Evolutionary conservation across 2,888 invertebrate genomes (phyloP).

Genomic region (Eupeodes latifasciatus): DNA sequence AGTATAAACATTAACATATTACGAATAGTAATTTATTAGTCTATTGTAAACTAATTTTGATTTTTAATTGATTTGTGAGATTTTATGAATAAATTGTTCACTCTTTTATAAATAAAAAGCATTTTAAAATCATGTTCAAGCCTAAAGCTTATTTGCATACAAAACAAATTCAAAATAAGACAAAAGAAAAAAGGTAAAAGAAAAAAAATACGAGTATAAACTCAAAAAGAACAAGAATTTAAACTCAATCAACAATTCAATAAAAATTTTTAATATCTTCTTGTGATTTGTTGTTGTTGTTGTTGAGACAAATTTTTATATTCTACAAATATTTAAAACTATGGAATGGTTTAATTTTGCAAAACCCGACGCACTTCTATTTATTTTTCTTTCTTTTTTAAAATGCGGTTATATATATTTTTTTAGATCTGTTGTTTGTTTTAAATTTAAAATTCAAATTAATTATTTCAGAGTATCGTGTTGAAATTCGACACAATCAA

Average conservation of each 20-base stretch:
- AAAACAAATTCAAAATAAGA: slow-evolving; percentile 1
- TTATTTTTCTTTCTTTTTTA: no score
- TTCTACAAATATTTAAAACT: background rate
- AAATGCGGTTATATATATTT: slow-evolving; percentile 18
- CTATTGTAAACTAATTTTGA: slow-evolving; percentile 1
- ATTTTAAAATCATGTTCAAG: slow-evolving; percentile 40
- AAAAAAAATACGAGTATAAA: no score
- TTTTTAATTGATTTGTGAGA: background rate
- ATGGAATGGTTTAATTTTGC: background rate
- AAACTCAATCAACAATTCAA: slow-evolving; percentile 58
- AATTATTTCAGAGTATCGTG: slow-evolving; percentile 69
- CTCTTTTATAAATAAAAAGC: slow-evolving; percentile 10
- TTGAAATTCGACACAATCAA: slow-evolving; percentile 72
- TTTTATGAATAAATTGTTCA: slow-evolving; percentile 8
- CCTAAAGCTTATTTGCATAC: slow-evolving; percentile 33
- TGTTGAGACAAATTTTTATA: slow-evolving; percentile 39
- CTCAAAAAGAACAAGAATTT: slow-evolving; percentile 50
- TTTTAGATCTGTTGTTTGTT: background rate
- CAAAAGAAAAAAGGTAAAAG: no score
- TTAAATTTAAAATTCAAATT: slow-evolving; percentile 70
- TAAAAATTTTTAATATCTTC: slow-evolving; percentile 58
- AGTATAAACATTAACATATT: background rate
- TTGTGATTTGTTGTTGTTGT: slow-evolving; percentile 32
- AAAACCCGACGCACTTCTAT: slow-evolving; percentile 16
- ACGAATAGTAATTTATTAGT: background rate